Evolutionary conservation across 2,888 invertebrate species (phyloP).

Genomic region (Spisula solida): DNA sequence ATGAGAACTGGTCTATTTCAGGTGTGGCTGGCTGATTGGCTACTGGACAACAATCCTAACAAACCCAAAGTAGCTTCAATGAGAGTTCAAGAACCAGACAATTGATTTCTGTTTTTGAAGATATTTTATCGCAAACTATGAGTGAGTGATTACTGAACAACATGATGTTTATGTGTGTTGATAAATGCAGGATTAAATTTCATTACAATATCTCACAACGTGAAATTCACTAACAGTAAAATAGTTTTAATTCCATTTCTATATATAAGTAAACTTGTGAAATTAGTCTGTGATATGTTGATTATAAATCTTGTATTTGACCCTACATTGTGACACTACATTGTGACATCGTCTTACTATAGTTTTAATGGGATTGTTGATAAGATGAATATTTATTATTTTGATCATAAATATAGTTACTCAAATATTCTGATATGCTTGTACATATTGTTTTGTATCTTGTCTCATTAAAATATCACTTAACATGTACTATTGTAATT

Average conservation of each 20-base stretch:
- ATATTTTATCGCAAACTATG: not conserved
- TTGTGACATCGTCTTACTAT: not conserved
- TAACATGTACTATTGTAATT: not conserved
- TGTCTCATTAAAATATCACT: conserved; percentile 8
- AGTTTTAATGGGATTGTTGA: not conserved
- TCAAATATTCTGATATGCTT: not conserved
- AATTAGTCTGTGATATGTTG: not conserved
- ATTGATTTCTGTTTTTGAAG: conserved; percentile 13
- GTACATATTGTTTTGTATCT: conserved; percentile 2
- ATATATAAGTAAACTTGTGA: not conserved
- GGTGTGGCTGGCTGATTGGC: conserved; percentile 93
- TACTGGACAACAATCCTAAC: conserved; percentile 93
- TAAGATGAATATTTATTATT: not conserved
- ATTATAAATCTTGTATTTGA: not conserved
- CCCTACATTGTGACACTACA: not conserved
- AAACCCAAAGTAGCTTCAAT: conserved; percentile 88
- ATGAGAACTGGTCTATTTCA: no score
- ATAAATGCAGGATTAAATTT: not conserved
- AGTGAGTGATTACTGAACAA: not conserved
- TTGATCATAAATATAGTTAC: conserved; percentile 17
- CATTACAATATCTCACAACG: not conserved
- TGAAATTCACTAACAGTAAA: not conserved
- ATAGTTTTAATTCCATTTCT: not conserved
- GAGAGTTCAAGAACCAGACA: conserved; percentile 75
- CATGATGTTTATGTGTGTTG: not conserved